These are phyloP conservation scores for Acanthochromis polyacanthus DNA, from an alignment of 2,113 vertebrate genomes.

Conservation along the genomic window DNA sequence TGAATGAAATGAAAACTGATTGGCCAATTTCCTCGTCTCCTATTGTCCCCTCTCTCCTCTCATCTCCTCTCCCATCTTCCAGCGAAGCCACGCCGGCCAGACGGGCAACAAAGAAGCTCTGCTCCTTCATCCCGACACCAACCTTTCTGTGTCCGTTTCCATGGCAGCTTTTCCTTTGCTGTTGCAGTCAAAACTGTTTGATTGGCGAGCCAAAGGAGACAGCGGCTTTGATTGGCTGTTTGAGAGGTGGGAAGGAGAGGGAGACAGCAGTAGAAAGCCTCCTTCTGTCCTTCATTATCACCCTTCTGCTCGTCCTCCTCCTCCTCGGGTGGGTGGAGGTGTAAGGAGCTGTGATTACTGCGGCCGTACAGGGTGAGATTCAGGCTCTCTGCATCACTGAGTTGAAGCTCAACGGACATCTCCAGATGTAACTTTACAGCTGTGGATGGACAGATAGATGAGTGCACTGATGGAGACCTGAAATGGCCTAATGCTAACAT, in stretches of 20 bases:
- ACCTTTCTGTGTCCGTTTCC: constrained; percentile 68
- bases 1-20: constrained; percentile 54
- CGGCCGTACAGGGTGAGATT: constrained; percentile 63
- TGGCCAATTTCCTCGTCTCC: constrained; percentile 11
- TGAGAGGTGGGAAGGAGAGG: constrained; percentile 17
- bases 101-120: constrained; percentile 20
- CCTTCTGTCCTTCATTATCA: constrained; percentile 18
- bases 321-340: constrained; percentile 51
- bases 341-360: constrained; percentile 42
- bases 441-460: constrained; percentile 16
- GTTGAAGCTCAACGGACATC: constrained; percentile 55
- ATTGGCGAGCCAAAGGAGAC: constrained; percentile 74
- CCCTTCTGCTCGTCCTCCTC: neutral
- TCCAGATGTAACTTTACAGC: constrained; percentile 31
- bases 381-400: constrained; percentile 15
- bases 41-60: constrained; percentile 23
- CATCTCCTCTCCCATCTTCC: neutral
- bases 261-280: constrained; percentile 70
- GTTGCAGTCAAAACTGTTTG: constrained; percentile 51
- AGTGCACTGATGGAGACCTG: neutral
- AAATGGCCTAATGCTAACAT: neutral
- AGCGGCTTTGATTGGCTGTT: constrained; percentile 60
- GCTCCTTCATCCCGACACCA: constrained; percentile 39
- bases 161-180: constrained; percentile 52
- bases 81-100: constrained; percentile 27